Base-by-base conservation (phyloP, 2,888 invertebrate genomes). In the Lobophora halterata region DNA sequence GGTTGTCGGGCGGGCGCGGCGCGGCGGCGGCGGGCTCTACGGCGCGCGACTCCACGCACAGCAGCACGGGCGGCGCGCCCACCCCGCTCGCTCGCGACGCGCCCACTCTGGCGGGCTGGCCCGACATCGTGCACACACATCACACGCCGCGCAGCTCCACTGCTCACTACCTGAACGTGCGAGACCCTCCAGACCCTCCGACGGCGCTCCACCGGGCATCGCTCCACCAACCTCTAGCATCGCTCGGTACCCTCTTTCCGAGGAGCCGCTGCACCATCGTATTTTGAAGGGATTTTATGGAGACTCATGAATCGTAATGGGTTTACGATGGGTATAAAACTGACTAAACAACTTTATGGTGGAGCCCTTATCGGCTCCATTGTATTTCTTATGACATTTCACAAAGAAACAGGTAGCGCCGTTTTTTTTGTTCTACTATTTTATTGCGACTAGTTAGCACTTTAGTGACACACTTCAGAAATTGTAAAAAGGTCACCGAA, bases 121-220 rank as follows among this genome's bases (percentile, higher is more conserved):
- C 91, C 88, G 92, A 91, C 92, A 93, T 93, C 88, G 89, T 91
- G 89, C 88, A 89, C 89, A 89, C 90, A 91, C 92, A 92, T 92
- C 91, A 92, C 91, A 90, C 90, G 83, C 76, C 72, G 71, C 78
- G 71, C 65, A 63, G 66, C 75, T 73, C 71, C 66, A 71, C 77
- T 73, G 75, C 78, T 79, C 74, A 76, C 78, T 79, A 79, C 71
- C 80, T 79, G 74, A 71, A 66, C 65, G 71, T 76, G 62, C 71
- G 69, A 67, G 71, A 66, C 69, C 72, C 71, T 62, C 63, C 62
- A 56, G 62, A 57, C 61, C 61, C 58, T 57, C 65, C 56, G 52
- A 54, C 53, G 56, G 56, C 56, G 67, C 68, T 71, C 73, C 72
- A 71, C 70, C 76, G 69, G 64, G 73, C 82, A 82, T 83, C 67